phyloP scores from a whole-genome alignment of 2,113 vertebrate genomes.

The Ploceus nigricollis region DNA sequence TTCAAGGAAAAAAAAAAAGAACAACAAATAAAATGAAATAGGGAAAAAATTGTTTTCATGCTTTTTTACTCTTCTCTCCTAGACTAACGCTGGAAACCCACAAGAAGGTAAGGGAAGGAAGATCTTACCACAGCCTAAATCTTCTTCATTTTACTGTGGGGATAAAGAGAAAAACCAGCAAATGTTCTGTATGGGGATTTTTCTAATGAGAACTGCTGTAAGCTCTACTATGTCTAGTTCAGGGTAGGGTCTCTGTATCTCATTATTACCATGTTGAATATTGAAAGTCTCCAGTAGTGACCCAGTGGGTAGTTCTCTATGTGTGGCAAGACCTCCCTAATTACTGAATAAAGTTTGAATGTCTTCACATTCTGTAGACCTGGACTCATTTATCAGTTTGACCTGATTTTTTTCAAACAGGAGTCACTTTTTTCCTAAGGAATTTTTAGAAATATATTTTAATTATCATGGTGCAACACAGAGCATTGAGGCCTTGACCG shows the following conservation, averaged over 20 bases:
- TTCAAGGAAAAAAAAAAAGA: background rate
- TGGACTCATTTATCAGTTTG: background rate
- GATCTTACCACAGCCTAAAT: background rate
- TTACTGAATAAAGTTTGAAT: background rate
- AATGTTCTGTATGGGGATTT: background rate
- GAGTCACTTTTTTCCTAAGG: background rate
- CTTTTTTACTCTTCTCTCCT: background rate
- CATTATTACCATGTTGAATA: background rate
- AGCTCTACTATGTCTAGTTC: background rate
- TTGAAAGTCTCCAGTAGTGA: background rate
- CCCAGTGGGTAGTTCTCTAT: background rate
- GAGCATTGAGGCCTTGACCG: background rate
- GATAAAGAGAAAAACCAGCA: background rate
- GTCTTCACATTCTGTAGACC: background rate
- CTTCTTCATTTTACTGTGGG: background rate
- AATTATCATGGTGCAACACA: background rate
- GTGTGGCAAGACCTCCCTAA: background rate
- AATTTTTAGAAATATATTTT: background rate
- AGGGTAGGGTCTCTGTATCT: background rate
- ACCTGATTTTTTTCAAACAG: background rate
- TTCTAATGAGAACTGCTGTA: background rate
- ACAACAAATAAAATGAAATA: background rate
- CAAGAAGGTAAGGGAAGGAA: background rate
- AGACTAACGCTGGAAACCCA: background rate
- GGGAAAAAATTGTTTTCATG: background rate